Base-by-base conservation (phyloP, 2,888 invertebrate species). In the Lasioglossum marginatum region DNA sequence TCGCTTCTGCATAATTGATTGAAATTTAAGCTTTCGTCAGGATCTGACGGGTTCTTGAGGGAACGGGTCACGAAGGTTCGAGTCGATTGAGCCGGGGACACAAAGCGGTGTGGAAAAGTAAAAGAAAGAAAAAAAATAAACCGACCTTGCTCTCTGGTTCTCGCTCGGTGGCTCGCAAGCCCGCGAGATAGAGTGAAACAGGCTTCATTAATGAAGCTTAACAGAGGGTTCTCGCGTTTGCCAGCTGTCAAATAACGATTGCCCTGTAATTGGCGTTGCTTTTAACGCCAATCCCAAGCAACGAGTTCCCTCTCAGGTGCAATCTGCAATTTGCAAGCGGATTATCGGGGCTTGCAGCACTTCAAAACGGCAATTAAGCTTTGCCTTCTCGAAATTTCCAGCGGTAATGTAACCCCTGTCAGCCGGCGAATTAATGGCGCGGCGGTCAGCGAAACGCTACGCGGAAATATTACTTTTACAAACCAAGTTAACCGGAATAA, bases 321-420 rank as follows among this genome's bases (percentile, higher is more conserved):
- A 60, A 81, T 77, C 77, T 27, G 76, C 79, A 87, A 82, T 82
- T 79, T 80, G 84, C 73, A 57, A 66, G 68, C 68, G 48, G 71
- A 83, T 85, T 83, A 85, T 78, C 78, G 72, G 73, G 52, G 80
- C 70, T 80, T n/a, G 48, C 76, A 60, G 70, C 78, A 74, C 76
- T 81, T 88, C 76, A 77, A 86, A 88, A 79, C 82, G 77, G 85
- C 81, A 87, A 86, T 88, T 81, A 86, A 85, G 70, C 80, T 77
- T 75, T 82, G 75, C 72, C 79, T 77, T 63, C 73, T 57, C 79
- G 82, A 79, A 81, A 86, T 86, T 82, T 86, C 76, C 83, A 63
- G 43, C 68, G 71, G 71, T 75, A 72, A 81, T 52, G 80, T 77
- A 78, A 87, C 73, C 66, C 63, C 63, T 66, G 86, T 86, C 77